Conservation (phyloP, 2,113 vertebrate species). For the Pogona vitticeps region DNA sequence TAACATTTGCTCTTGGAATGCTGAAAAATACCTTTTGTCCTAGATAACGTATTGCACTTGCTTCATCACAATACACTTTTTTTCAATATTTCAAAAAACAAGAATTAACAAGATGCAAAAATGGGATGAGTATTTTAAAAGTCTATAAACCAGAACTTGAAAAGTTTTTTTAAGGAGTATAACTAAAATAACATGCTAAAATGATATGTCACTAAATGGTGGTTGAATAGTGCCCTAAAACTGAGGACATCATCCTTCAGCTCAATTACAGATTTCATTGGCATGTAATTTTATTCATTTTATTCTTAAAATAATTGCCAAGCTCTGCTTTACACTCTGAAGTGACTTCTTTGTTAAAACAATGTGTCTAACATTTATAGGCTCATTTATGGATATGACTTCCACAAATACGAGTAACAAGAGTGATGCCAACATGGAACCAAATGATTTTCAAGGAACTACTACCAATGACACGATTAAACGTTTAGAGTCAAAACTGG, state of each 20-base stretch:
- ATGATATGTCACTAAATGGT: too few species aligned
- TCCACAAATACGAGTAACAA: conserved; percentile 94
- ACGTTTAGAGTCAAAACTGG: conserved; percentile 89
- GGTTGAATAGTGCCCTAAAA: too few species aligned
- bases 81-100: background rate
- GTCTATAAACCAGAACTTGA: too few species aligned
- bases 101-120: background rate
- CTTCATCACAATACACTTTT: background rate
- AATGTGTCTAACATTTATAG: conserved; percentile 67
- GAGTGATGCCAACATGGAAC: conserved; percentile 91
- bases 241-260: too few species aligned
- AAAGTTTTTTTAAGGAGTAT: too few species aligned
- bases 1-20: conserved; percentile 21
- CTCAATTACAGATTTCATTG: too few species aligned
- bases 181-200: too few species aligned
- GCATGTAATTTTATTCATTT: too few species aligned
- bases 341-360: background rate
- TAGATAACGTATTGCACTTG: background rate
- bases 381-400: conserved; percentile 89
- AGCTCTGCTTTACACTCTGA: background rate
- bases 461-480: conserved; percentile 97
- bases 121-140: too few species aligned
- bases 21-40: background rate
- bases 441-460: conserved; percentile 86
- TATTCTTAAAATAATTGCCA: too few species aligned